Evolutionary conservation across 2,888 invertebrate genomes (phyloP).

Genomic region (Malachius bipustulatus): DNA sequence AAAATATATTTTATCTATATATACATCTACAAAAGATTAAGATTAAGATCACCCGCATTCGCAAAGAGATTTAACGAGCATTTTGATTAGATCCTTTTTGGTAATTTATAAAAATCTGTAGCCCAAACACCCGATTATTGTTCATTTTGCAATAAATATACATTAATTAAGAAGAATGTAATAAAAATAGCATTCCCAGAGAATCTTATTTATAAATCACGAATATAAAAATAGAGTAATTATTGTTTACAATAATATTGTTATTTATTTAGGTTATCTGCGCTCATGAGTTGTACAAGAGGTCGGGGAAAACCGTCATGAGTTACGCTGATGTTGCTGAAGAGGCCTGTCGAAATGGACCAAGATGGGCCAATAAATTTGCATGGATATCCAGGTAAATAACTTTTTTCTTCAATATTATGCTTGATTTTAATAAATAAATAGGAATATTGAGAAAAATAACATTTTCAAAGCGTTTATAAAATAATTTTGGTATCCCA

Average conservation of each 20-base stretch:
- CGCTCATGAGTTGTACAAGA: constrained; percentile 66
- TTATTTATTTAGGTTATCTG: constrained; percentile 59
- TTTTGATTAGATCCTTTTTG: no score
- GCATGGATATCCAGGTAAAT: constrained; percentile 51
- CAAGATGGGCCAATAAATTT: constrained; percentile 51
- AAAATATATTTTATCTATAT: no score
- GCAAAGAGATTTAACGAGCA: no score
- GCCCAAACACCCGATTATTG: no score
- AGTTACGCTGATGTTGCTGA: constrained; percentile 81
- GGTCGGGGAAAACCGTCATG: constrained; percentile 59
- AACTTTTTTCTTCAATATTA: constrained; percentile 6
- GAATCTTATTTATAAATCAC: background rate
- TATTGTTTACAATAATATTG: constrained; percentile 5
- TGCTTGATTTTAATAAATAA: constrained; percentile 5
- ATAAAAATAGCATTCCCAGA: constrained; percentile 4
- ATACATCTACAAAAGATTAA: no score
- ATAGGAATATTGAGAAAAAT: no score
- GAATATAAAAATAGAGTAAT: background rate
- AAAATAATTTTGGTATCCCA: no score
- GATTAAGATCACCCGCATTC: no score
- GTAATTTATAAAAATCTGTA: no score
- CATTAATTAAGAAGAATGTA: no score
- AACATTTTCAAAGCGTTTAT: no score
- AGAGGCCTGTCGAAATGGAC: constrained; percentile 66
- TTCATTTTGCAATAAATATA: no score